phyloP scores from a whole-genome alignment of 2,888 invertebrate species.

The Melanchra persicariae region DNA sequence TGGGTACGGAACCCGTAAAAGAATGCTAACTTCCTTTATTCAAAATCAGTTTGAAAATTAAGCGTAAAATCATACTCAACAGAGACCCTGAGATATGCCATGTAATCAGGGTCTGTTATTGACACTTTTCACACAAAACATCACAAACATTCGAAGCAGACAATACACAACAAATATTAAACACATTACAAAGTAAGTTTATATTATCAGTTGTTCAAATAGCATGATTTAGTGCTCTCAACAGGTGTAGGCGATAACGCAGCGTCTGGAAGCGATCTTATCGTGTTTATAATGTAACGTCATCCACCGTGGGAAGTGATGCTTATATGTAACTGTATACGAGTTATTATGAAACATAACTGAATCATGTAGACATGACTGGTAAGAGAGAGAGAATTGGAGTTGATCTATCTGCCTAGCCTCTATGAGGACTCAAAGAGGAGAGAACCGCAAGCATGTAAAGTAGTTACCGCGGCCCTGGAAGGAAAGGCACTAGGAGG shows the following conservation, averaged over 20 bases:
- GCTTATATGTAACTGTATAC: not conserved
- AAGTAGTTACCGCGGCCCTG: too few species aligned
- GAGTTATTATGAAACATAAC: conserved; percentile 14
- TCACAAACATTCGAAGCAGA: too few species aligned
- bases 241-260: conserved; percentile 47
- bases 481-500: too few species aligned
- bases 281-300: conserved; percentile 20
- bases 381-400: not conserved
- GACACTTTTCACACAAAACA: not conserved
- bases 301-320: conserved; percentile 41
- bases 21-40: too few species aligned
- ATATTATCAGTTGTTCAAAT: conserved; percentile 17
- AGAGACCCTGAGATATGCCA: too few species aligned
- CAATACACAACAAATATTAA: not conserved
- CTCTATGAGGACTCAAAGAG: not conserved
- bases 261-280: conserved; percentile 45
- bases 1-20: too few species aligned
- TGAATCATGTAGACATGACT: not conserved
- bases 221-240: conserved; percentile 19
- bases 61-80: too few species aligned
- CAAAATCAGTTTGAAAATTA: too few species aligned
- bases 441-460: too few species aligned
- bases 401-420: not conserved
- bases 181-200: conserved; percentile 3
- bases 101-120: not conserved